These are phyloP conservation scores for Imbricaverruca yamaguchii DNA, from an alignment of 2,888 invertebrate species.

Conservation along the genomic window DNA sequence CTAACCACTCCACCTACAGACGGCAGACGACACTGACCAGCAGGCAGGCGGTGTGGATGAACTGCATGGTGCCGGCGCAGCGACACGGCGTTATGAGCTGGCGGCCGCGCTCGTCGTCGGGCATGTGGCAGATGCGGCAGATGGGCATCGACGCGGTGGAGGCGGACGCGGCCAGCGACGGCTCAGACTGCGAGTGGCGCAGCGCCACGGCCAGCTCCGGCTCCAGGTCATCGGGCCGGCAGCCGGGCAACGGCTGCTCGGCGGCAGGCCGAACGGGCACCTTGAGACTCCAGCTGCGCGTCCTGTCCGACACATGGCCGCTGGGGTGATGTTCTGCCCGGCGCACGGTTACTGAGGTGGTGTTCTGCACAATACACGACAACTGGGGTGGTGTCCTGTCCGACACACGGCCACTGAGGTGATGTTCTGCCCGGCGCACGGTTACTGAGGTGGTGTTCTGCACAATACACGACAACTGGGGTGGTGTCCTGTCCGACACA, in stretches of 20 bases:
- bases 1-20: too few species aligned
- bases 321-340: too few species aligned
- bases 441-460: too few species aligned
- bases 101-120: conserved; percentile 36
- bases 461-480: too few species aligned
- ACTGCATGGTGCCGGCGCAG: conserved; percentile 48
- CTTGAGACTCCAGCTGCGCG: conserved; percentile 10
- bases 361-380: too few species aligned
- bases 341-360: too few species aligned
- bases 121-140: conserved; percentile 49
- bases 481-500: too few species aligned
- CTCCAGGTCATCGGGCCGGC: not conserved
- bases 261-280: not conserved
- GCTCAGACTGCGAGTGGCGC: conserved; percentile 9
- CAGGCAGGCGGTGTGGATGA: conserved; percentile 48
- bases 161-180: conserved; percentile 31
- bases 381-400: too few species aligned
- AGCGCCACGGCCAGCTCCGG: not conserved
- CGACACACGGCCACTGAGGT: too few species aligned
- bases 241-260: too few species aligned
- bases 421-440: too few species aligned
- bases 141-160: conserved; percentile 38
- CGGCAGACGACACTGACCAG: conserved; percentile 38
- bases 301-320: not conserved
- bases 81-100: conserved; percentile 49